phyloP scores from a whole-genome alignment of 2,797 vertebrate species.

The Melanotaenia boesemani region DNA sequence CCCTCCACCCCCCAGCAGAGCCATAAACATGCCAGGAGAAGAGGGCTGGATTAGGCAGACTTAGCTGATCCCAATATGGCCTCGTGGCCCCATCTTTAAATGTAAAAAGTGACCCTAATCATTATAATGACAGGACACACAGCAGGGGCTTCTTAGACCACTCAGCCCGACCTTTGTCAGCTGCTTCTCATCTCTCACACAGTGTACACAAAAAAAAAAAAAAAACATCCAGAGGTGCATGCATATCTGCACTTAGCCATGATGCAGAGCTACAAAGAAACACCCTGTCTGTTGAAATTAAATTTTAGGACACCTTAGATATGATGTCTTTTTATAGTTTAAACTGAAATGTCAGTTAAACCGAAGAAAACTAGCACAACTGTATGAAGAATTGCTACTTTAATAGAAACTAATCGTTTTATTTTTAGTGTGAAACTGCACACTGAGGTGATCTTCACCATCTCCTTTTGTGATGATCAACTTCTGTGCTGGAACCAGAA shows the following conservation, averaged over 20 bases:
- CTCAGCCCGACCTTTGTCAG: constrained; percentile 61
- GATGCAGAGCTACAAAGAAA: constrained; percentile 14
- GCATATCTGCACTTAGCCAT: constrained; percentile 14
- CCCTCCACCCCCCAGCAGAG: constrained; percentile 50
- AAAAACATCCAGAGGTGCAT: constrained; percentile 26
- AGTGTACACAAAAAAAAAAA: constrained; percentile 36
- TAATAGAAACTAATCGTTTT: background rate
- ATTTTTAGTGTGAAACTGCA: background rate
- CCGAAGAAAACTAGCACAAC: background rate
- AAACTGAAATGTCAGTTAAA: background rate
- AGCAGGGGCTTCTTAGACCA: constrained; percentile 65
- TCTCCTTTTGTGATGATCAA: background rate
- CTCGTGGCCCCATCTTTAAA: constrained; percentile 69
- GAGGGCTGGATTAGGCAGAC: constrained; percentile 60
- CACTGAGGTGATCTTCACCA: background rate
- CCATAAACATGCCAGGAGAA: constrained; percentile 77
- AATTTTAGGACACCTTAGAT: background rate
- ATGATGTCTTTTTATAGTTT: background rate
- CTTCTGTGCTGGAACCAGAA: background rate
- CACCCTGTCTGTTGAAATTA: constrained; percentile 5
- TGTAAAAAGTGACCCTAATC: constrained; percentile 75
- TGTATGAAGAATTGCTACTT: background rate
- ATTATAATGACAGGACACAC: constrained; percentile 72
- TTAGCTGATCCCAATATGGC: constrained; percentile 50
- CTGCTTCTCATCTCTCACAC: constrained; percentile 73